Conservation (phyloP, 2,888 invertebrate species). For the Smittia aterrima region DNA sequence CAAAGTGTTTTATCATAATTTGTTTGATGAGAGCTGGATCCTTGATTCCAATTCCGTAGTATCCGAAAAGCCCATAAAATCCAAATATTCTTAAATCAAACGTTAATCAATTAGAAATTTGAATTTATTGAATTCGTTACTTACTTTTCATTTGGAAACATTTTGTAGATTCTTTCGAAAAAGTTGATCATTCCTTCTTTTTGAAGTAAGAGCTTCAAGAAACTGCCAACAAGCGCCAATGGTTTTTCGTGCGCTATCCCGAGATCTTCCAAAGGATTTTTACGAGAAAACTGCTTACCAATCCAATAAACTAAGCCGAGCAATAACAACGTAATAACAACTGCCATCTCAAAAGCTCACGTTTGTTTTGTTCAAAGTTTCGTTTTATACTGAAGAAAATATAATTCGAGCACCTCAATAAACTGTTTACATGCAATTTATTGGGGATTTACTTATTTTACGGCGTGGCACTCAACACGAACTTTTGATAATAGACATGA, state of each 20-base stretch:
- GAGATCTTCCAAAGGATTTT: neutral
- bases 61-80: neutral
- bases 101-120: neutral
- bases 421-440: too few species aligned
- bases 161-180: neutral
- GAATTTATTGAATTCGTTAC: neutral
- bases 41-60: neutral
- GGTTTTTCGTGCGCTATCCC: neutral
- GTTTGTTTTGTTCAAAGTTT: neutral
- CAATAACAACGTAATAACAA: neutral
- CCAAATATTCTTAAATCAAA: neutral
- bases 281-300: neutral
- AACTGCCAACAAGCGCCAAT: neutral
- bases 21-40: conserved; percentile 49
- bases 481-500: too few species aligned
- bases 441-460: too few species aligned
- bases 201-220: neutral
- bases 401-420: too few species aligned
- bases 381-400: neutral
- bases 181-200: neutral
- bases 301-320: too few species aligned
- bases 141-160: neutral
- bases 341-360: neutral
- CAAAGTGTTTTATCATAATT: conserved; percentile 51
- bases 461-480: too few species aligned